Conservation (phyloP, 2,797 vertebrate genomes). For the Pseudocheirus occidentalis region DNA sequence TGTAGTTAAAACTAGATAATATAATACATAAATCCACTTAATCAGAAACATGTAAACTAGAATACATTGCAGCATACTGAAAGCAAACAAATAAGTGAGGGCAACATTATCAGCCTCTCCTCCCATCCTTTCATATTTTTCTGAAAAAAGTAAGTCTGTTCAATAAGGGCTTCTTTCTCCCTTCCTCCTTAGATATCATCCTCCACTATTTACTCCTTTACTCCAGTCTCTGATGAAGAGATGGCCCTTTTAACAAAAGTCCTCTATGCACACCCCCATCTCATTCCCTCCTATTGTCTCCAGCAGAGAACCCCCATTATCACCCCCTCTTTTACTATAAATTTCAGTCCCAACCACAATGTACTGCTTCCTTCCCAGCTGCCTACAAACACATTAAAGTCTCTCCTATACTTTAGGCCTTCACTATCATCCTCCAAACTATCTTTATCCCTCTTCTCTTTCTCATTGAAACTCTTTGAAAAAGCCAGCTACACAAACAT, state of each 20-base stretch:
- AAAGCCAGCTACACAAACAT: not conserved
- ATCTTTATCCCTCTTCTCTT: not conserved
- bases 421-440: not conserved
- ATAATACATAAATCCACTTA: not conserved
- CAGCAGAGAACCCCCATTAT: not conserved
- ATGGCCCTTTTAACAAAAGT: not conserved
- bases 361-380: not conserved
- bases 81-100: not conserved
- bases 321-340: not conserved
- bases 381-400: not conserved
- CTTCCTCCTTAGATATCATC: not conserved
- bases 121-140: not conserved
- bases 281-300: not conserved
- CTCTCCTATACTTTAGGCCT: not conserved
- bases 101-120: not conserved
- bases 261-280: not conserved
- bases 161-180: not conserved
- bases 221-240: not conserved
- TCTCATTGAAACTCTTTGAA: not conserved
- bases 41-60: not conserved
- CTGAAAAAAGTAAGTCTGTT: not conserved
- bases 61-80: not conserved
- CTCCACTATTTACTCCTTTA: not conserved
- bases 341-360: not conserved
- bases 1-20: not conserved